phyloP scores from a whole-genome alignment of 2,888 invertebrate genomes.

The Ochlodes sylvanus region DNA sequence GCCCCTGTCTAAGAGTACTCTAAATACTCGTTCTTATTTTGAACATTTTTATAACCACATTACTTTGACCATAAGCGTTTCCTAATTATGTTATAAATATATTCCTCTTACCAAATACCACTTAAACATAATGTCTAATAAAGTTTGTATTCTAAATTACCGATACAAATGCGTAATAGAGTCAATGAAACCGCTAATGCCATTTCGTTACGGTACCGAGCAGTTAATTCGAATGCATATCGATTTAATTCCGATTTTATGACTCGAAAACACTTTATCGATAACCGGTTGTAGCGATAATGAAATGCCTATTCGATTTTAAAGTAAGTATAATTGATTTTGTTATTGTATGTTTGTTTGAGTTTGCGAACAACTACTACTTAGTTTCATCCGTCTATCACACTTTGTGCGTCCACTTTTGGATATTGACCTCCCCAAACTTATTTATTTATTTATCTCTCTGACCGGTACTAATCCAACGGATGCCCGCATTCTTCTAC shows the following conservation, averaged over 20 bases:
- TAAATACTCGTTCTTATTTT: too few species aligned
- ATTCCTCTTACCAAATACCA: neutral
- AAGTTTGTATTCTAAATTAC: slow-evolving; percentile 24
- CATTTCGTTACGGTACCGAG: slow-evolving; percentile 31
- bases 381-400: too few species aligned
- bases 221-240: slow-evolving; percentile 35
- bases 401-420: too few species aligned
- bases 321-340: slow-evolving; percentile 59
- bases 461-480: too few species aligned
- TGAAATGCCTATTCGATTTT: slow-evolving; percentile 50
- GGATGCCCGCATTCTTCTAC: too few species aligned
- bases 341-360: slow-evolving; percentile 44
- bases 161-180: slow-evolving; percentile 26
- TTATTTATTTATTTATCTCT: too few species aligned
- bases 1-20: too few species aligned
- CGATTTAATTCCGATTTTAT: slow-evolving; percentile 57
- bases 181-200: slow-evolving; percentile 25
- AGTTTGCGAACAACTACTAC: too few species aligned
- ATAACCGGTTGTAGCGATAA: slow-evolving; percentile 53
- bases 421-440: too few species aligned
- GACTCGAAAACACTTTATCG: slow-evolving; percentile 56
- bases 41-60: too few species aligned
- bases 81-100: neutral
- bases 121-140: slow-evolving; percentile 15
- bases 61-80: neutral